Evolutionary conservation across 2,888 invertebrate genomes (phyloP).

Genomic region (Amblyjoppa proteus): DNA sequence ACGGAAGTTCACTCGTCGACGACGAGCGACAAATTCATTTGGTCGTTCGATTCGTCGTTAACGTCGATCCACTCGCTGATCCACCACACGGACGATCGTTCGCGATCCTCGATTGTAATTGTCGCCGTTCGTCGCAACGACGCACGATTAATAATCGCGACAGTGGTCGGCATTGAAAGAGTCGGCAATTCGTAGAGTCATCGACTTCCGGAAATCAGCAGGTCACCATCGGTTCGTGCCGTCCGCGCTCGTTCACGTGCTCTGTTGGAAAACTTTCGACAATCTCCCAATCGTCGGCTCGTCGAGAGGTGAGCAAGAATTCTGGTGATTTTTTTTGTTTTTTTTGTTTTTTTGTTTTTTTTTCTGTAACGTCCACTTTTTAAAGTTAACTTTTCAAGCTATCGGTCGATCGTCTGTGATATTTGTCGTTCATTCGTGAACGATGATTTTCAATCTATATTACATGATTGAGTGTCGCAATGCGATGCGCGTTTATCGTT

Average conservation of each 20-base stretch:
- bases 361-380: not conserved
- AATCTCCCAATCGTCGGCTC: not conserved
- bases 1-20: constrained; percentile 1
- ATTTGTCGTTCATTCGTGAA: too few species aligned
- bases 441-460: too few species aligned
- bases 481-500: too few species aligned
- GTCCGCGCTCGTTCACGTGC: not conserved
- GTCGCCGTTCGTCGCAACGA: not conserved
- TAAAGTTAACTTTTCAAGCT: not conserved
- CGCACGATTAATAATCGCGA: not conserved
- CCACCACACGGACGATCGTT: not conserved
- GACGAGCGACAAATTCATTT: not conserved
- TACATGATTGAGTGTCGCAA: too few species aligned
- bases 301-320: not conserved
- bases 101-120: not conserved
- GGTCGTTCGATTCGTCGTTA: not conserved
- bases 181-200: not conserved
- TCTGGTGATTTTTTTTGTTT: too few species aligned
- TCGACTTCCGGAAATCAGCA: not conserved
- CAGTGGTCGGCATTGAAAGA: not conserved
- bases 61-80: not conserved
- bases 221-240: not conserved
- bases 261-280: not conserved
- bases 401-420: too few species aligned
- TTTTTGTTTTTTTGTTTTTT: too few species aligned